phyloP scores from a whole-genome alignment of 2,113 vertebrate species.

The Chionodraco myersi region DNA sequence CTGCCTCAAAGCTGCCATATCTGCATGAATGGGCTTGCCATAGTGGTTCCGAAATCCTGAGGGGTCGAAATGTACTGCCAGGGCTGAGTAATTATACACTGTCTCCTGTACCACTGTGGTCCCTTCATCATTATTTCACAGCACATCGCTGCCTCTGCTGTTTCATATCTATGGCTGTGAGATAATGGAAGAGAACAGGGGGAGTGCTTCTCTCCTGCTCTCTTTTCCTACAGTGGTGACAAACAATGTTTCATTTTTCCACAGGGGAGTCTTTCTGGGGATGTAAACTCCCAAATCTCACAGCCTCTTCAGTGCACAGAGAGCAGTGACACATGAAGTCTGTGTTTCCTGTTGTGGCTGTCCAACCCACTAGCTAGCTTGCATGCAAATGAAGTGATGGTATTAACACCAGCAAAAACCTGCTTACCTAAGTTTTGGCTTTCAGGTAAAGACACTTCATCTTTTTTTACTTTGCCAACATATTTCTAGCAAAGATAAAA shows the following conservation, averaged over 20 bases:
- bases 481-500: no score
- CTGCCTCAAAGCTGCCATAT: constrained; percentile 62
- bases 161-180: constrained; percentile 57
- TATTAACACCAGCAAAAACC: not conserved
- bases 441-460: not conserved
- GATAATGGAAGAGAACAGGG: constrained; percentile 51
- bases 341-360: not conserved
- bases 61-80: constrained; percentile 70
- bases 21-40: constrained; percentile 51
- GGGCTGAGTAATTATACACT: constrained; percentile 69
- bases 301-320: constrained; percentile 1
- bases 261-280: constrained; percentile 51
- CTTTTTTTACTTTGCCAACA: no score
- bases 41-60: constrained; percentile 56
- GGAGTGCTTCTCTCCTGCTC: constrained; percentile 6
- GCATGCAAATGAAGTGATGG: not conserved
- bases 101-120: constrained; percentile 59
- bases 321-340: constrained; percentile 2
- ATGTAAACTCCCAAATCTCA: constrained; percentile 38
- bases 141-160: constrained; percentile 61
- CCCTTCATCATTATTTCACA: constrained; percentile 71
- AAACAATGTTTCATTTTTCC: constrained; percentile 52
- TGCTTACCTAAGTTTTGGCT: constrained; percentile 3
- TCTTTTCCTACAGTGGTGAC: constrained; percentile 41
- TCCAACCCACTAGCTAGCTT: not conserved